A percentile compares a stretch with the other conserved stretches of the same genome.
phyloP scores from a whole-genome alignment of 2,797 vertebrate genomes.

The Phalloptychus januarius region DNA sequence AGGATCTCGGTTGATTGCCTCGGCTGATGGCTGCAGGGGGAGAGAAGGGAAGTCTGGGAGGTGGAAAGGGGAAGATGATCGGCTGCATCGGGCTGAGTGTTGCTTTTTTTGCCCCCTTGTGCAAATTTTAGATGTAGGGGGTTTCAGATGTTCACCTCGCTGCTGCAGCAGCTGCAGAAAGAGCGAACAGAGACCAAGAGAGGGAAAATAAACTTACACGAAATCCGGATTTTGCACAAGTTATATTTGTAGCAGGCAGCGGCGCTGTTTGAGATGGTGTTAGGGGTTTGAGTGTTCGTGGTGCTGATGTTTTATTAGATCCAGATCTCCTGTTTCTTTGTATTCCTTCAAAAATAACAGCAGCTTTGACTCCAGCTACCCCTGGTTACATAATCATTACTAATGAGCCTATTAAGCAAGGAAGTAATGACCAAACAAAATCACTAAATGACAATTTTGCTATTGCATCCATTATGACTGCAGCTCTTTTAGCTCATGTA shows the following conservation, averaged over 20 bases:
- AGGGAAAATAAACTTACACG: constrained; percentile 38
- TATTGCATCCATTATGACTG: background rate
- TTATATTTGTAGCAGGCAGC: constrained; percentile 33
- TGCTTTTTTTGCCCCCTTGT: constrained; percentile 27
- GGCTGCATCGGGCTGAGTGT: constrained; percentile 44
- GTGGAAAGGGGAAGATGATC: constrained; percentile 60
- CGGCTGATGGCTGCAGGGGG: constrained; percentile 52
- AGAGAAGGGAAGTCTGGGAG: constrained; percentile 45
- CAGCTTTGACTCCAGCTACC: background rate
- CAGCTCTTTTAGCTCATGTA: background rate
- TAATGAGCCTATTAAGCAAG: background rate
- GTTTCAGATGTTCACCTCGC: constrained; percentile 50
- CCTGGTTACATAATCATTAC: background rate
- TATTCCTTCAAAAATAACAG: background rate
- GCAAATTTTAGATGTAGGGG: constrained; percentile 49
- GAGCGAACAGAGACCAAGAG: constrained; percentile 30
- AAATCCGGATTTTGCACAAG: constrained; percentile 40
- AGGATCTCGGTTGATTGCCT: constrained; percentile 67
- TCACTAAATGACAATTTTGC: background rate
- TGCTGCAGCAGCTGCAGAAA: constrained; percentile 39
- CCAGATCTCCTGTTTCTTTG: background rate
- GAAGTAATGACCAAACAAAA: background rate
- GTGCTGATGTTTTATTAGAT: background rate
- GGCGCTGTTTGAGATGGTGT: constrained; percentile 23
- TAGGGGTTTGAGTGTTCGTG: constrained; percentile 33